Evolutionary conservation across 1,140 invertebrate genomes (phyloP).

Genomic region (Drosophila kikkawai): DNA sequence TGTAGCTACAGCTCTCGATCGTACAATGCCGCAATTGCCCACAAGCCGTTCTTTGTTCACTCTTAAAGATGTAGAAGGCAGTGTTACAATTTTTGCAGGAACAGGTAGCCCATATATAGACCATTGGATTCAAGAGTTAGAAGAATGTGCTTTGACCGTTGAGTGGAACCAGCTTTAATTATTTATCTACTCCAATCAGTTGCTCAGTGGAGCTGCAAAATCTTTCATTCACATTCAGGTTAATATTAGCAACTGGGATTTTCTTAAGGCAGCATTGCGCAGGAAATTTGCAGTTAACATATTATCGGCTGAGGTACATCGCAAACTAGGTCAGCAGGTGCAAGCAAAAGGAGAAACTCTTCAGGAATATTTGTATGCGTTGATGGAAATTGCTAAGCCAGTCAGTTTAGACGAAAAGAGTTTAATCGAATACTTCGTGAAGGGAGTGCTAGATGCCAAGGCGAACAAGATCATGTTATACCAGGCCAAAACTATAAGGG

Average conservation of each 20-base stretch:
- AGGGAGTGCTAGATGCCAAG: not conserved
- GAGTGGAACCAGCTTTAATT: no score
- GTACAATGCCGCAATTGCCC: not conserved
- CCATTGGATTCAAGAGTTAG: not conserved
- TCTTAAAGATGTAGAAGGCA: not conserved
- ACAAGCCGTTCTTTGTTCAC: not conserved
- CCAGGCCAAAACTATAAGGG: not conserved
- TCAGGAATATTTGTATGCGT: not conserved
- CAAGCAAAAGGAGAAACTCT: no score
- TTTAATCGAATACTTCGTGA: not conserved
- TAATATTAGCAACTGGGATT: no score
- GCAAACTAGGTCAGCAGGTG: no score
- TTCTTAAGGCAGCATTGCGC: no score
- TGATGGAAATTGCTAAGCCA: constrained; percentile 1
- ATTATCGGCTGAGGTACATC: no score
- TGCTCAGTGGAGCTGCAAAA: no score
- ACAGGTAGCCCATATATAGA: not conserved
- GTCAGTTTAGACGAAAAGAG: not conserved
- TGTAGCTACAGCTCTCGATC: not conserved
- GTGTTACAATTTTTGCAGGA: not conserved
- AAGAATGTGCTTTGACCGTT: no score
- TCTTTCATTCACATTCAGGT: no score
- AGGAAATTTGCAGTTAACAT: no score
- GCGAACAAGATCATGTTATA: constrained; percentile 5
- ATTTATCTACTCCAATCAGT: no score